Base-by-base conservation (phyloP, 2,797 vertebrate species). In the Microctenopoma lineatum region DNA sequence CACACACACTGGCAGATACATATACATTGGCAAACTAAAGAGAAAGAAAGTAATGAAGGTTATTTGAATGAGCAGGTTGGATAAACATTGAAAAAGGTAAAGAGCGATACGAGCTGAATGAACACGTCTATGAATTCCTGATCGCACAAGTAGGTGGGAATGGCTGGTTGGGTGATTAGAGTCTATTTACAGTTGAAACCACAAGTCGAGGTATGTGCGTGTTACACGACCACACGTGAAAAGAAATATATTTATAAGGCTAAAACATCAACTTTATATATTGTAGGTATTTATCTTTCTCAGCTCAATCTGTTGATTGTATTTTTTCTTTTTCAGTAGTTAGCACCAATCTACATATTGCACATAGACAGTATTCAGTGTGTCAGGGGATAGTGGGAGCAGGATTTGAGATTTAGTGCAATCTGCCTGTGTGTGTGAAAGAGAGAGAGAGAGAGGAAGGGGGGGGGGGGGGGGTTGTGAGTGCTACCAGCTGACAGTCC, bases 11-110 rank as follows among this genome's bases (percentile, higher is more conserved):
- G 18, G 63, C 42, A 55, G 32, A 65, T 32, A 73, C 39, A 62
- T 41, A 61, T 38, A 70, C 60, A 73, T 29, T 21, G 44, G 8
- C 60, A 45, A 87, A 86, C 89, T 90, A 86, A 89, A 90, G 85
- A 89, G 47, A 87, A 86, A 90, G 90, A 86, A 89, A 90, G 85
- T 87, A 90, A 92, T 93, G 89, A 92, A 79, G 84, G 82, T 87
- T 90, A 92, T 92, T 89, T 88, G 90, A 93, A 93, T 92, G 88
- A 90, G 84, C 72, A 41, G 75, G 76, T 83, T 87, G 88, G 73
- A 83, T 85, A 89, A 90, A 92, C 85, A 83, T 59, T 75, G 85
- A 71, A 75, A 79, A 77, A 3, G 39, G 79, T 85, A 82, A 79
- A 80, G 74, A 90, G 84, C 77, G 81, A 86, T 77, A 5, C 7